Percentiles rank a stretch among this genome's conserved stretches.
phyloP scores from a whole-genome alignment of 2,113 vertebrate genomes.

The Cyanistes caeruleus region DNA sequence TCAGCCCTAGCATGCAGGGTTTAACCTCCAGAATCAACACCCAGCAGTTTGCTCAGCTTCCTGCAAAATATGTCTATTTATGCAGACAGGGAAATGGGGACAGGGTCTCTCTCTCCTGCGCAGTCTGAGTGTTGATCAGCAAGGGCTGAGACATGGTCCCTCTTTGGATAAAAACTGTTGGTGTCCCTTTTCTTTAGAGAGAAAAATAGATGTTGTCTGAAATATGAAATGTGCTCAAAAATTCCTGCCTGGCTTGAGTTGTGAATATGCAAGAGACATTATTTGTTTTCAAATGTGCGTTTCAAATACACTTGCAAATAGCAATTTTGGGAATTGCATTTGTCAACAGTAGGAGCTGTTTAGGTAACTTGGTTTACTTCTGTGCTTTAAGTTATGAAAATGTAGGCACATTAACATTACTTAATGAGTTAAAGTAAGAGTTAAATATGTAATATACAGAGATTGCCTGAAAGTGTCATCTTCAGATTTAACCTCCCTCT shows the following conservation, averaged over 20 bases:
- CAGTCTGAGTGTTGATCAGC: background rate
- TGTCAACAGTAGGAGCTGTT: slow-evolving; percentile 46
- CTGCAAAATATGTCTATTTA: background rate
- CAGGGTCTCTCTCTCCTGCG: background rate
- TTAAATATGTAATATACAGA: background rate
- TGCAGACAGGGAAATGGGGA: background rate
- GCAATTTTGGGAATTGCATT: slow-evolving; percentile 54
- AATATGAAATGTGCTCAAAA: slow-evolving; percentile 51
- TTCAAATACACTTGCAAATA: slow-evolving; percentile 19
- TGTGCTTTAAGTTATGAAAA: slow-evolving; percentile 9
- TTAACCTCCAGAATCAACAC: background rate
- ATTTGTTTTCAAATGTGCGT: slow-evolving; percentile 16
- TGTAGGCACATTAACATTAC: slow-evolving; percentile 12
- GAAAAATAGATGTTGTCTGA: slow-evolving; percentile 59
- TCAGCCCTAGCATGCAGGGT: background rate
- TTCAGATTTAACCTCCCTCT: background rate
- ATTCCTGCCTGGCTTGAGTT: slow-evolving; percentile 49
- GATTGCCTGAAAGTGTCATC: background rate
- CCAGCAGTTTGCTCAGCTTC: background rate
- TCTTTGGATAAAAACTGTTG: background rate
- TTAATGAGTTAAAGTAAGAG: slow-evolving; percentile 47
- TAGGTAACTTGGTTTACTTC: background rate
- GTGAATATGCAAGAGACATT: slow-evolving; percentile 46
- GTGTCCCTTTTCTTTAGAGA: background rate
- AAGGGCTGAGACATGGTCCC: too few relatives aligned